Base-by-base conservation (phyloP, 2,113 vertebrate species). In the Oxygymnocypris stewartii region DNA sequence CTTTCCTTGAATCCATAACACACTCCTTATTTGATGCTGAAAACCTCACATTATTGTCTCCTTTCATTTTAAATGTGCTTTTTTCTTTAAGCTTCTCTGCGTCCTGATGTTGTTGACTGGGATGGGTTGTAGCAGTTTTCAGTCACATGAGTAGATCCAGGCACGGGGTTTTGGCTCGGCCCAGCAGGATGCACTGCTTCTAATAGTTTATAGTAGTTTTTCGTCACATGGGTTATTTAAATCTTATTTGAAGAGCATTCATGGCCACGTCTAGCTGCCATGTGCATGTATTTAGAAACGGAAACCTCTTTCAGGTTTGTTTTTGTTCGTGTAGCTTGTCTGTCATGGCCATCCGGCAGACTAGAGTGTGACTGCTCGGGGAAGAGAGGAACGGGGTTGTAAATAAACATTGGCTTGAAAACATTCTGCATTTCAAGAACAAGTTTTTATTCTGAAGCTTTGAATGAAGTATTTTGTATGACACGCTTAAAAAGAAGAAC, bases 161-260 rank as follows among this genome's bases (percentile, higher is more conserved):
- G 57, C 37, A 2, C 79, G 71, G 54, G 25, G 71, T 35, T n/a
- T 65, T 82, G 54, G 42, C 69, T 82, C 14, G 18, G 35, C 77
- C 77, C 77, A 75, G 85, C 51, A 63, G 85, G 78, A 61, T 59
- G 49, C 67, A 75, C 47, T 63, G 31, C 79, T 74, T 35, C 67
- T 74, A 84, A 74, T 35, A 84, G 82, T 74, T 84, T 82, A 82
- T 82, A 82, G 80, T 80, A 86, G 67, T 81, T 86, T 81, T 76
- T 59, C 54, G 14, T 74, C 85, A 82, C 25, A 42, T 35, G 71
- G 79, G 40, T 37, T 86, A n/a, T 82, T 82, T 73, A 84, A 84
- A 71, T 82, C 63, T 82, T 82, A 69, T 82, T 69, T 51, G 25
- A 69, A 44, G 31, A 54, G 67, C 35, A 54, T 84, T 74, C 82